These are phyloP conservation scores for Lithobius niger DNA, from an alignment of 1,140 invertebrate species.

Conservation along the genomic window DNA sequence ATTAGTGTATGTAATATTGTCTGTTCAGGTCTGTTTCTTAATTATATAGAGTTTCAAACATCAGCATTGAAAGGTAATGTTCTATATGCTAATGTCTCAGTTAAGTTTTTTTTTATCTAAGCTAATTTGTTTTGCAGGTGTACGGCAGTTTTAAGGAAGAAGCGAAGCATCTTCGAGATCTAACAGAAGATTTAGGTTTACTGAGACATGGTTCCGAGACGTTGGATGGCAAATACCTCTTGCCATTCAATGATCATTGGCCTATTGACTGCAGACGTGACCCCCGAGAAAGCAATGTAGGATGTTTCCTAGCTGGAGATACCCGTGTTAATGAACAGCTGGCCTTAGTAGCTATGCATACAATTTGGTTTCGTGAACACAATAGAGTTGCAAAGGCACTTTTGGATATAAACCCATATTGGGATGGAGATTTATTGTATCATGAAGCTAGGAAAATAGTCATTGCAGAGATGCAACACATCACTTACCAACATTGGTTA, in stretches of 20 bases:
- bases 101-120: too few species aligned
- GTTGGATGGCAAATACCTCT: constrained; percentile 54
- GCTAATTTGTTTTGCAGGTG: too few species aligned
- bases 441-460: constrained; percentile 87
- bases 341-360: constrained; percentile 89
- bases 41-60: too few species aligned
- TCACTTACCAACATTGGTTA: constrained; percentile 89
- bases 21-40: too few species aligned
- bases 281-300: constrained; percentile 59
- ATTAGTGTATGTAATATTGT: too few species aligned
- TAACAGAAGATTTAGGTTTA: constrained; percentile 58
- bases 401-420: constrained; percentile 71
- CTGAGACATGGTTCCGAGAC: constrained; percentile 60
- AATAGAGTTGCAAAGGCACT: constrained; percentile 75
- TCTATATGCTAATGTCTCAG: too few species aligned
- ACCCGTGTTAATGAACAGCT: constrained; percentile 81
- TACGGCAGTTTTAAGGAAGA: constrained; percentile 83
- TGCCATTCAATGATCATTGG: constrained; percentile 76
- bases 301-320: constrained; percentile 88
- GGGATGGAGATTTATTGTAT: constrained; percentile 86
- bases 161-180: constrained; percentile 66
- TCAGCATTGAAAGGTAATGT: too few species aligned
- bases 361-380: constrained; percentile 91
- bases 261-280: constrained; percentile 80
- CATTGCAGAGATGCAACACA: constrained; percentile 89